These are phyloP conservation scores for Rhabdophis nuchalis DNA, from an alignment of 2,797 vertebrate species.

Conservation along the genomic window DNA sequence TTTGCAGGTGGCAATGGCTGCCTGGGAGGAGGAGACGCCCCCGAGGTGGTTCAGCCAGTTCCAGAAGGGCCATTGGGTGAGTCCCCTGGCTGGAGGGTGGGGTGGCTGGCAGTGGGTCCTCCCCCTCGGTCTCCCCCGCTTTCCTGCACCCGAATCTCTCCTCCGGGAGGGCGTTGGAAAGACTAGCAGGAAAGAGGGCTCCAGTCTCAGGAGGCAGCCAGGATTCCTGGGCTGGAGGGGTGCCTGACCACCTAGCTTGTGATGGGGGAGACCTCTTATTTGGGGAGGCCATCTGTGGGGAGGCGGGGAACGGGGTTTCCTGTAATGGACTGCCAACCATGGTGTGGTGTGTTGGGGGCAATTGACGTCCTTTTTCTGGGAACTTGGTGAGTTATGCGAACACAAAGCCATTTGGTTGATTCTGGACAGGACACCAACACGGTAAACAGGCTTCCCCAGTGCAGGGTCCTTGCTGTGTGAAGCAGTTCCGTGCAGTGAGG, in stretches of 20 bases:
- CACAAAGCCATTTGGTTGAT: background rate
- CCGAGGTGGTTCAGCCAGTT: conserved; percentile 82
- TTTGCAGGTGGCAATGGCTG: conserved; percentile 74
- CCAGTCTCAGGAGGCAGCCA: background rate
- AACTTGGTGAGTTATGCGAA: background rate
- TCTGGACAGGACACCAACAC: background rate
- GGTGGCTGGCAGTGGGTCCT: background rate
- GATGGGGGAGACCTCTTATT: background rate
- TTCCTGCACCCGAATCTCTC: background rate
- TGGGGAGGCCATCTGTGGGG: background rate
- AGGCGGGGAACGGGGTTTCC: background rate
- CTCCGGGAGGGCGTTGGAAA: background rate
- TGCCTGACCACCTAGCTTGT: background rate
- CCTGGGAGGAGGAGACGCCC: conserved; percentile 76
- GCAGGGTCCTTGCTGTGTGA: background rate
- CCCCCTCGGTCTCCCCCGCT: background rate
- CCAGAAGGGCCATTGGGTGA: conserved; percentile 74
- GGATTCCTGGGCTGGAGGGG: background rate
- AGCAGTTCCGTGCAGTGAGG: background rate
- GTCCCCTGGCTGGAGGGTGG: background rate
- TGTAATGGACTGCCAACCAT: fast-evolving
- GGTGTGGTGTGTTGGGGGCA: background rate
- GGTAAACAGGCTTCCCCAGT: background rate
- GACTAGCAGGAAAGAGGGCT: no score
- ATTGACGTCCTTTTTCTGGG: background rate